phyloP scores from a whole-genome alignment of 2,888 invertebrate species.

The Ceraclea dissimilis region DNA sequence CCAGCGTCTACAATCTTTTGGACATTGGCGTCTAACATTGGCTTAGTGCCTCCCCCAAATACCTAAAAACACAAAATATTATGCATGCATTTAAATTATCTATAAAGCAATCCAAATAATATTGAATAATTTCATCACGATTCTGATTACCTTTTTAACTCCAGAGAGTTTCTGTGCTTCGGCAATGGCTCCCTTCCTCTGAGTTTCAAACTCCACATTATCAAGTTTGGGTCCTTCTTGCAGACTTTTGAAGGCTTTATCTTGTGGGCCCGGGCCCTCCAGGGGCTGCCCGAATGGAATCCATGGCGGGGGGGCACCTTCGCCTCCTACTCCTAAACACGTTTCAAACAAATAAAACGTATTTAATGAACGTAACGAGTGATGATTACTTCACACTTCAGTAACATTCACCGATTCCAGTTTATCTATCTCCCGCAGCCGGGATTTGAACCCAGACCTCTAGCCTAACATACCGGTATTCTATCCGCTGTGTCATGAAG shows the following conservation, averaged over 20 bases:
- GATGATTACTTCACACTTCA: too few relatives aligned
- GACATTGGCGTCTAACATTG: constrained; percentile 65
- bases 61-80: constrained; percentile 34
- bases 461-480: too few relatives aligned
- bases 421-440: too few relatives aligned
- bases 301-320: constrained; percentile 85
- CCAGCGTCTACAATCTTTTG: constrained; percentile 76
- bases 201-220: constrained; percentile 81
- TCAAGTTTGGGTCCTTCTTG: constrained; percentile 57
- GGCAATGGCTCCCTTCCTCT: constrained; percentile 82
- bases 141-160: constrained; percentile 49
- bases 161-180: constrained; percentile 65
- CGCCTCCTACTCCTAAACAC: constrained; percentile 49
- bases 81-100: neutral
- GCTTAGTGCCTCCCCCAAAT: constrained; percentile 59
- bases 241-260: constrained; percentile 65
- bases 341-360: too few relatives aligned
- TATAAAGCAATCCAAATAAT: constrained; percentile 7
- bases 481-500: too few relatives aligned
- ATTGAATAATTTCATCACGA: neutral
- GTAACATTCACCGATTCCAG: too few relatives aligned
- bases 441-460: too few relatives aligned
- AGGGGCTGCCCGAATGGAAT: constrained; percentile 82
- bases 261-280: constrained; percentile 47
- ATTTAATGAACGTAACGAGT: too few relatives aligned